Base-by-base conservation (phyloP, 2,797 vertebrate genomes). In the Schizopygopsis malacanthus region DNA sequence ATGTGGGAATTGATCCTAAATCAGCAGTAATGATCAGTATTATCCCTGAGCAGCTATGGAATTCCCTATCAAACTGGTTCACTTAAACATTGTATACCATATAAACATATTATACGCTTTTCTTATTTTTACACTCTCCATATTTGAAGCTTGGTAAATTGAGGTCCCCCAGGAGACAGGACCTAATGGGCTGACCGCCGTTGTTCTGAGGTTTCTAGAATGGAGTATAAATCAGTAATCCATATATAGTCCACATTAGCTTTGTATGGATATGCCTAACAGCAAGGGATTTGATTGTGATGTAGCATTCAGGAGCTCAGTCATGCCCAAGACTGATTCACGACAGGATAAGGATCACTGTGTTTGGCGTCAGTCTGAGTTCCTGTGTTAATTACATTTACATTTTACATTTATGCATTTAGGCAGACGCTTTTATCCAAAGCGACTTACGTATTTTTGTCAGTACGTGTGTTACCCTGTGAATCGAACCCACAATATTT, bases 321-420 rank as follows among this genome's bases (percentile, higher is more conserved):
- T 79, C 37, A 43, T 63, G 56, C 56, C 54, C n/a, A 63, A 65
- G 28, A 54, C 11, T 81, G 65, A 81, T 81, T 70, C 47, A 70
- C 0, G 0, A 13, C 69, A 72, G 28, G 7, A 33, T 61, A 47
- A 61, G 54, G 41, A 75, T 73, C 39, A 47, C 28, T 83, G 18
- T 28, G 69, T 59, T 82, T 82, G 52, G 25, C 10, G 1, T 59
- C 33, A 72, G 50, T 56, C 33, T n/a, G 65, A 54, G 69, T 56
- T 82, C 52, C 47, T 47, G 47, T 47, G 47, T 47, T n/a, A n/a
- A n/a, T n/a, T n/a, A n/a, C n/a, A n/a, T n/a, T n/a, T n/a, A n/a
- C n/a, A n/a, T n/a, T n/a, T n/a, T n/a, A n/a, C n/a, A n/a, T n/a
- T n/a, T n/a, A n/a, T n/a, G n/a, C n/a, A n/a, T n/a, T n/a, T n/a